phyloP scores from a whole-genome alignment of 2,113 vertebrate species.

The Microtus pennsylvanicus region DNA sequence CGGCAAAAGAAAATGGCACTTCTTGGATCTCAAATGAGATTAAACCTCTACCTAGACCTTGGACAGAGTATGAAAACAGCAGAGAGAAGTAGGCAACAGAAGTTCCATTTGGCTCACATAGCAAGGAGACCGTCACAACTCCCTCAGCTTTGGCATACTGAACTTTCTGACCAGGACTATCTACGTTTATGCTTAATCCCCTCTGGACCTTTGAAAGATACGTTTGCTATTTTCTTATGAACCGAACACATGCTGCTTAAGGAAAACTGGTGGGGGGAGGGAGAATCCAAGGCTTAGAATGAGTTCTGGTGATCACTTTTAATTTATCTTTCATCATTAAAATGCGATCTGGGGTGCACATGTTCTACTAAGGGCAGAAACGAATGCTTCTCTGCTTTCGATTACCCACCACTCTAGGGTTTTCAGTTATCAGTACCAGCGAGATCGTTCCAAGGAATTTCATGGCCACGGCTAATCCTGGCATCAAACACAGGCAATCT shows the following conservation, averaged over 20 bases:
- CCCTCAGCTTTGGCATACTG: background rate
- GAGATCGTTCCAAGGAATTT: slow-evolving; percentile 78
- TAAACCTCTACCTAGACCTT: slow-evolving; percentile 5
- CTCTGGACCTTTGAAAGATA: slow-evolving; percentile 21
- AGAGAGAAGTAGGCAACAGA: background rate
- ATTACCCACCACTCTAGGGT: slow-evolving; percentile 68
- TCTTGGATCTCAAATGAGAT: slow-evolving; percentile 44
- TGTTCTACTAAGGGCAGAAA: slow-evolving; percentile 70
- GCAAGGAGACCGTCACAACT: background rate
- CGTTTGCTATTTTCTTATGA: slow-evolving; percentile 73
- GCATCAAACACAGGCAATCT: slow-evolving; percentile 72
- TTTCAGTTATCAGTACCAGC: slow-evolving; percentile 76
- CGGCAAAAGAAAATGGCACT: background rate
- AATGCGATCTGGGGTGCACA: slow-evolving; percentile 73
- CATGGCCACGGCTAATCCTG: slow-evolving; percentile 70
- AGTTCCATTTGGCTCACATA: background rate
- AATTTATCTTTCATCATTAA: slow-evolving; percentile 78
- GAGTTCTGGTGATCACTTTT: slow-evolving; percentile 78
- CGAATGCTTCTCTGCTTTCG: slow-evolving; percentile 65
- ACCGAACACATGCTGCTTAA: slow-evolving; percentile 18
- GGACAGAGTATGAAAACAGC: slow-evolving; percentile 1
- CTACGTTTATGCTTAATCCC: background rate
- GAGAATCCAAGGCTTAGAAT: slow-evolving; percentile 70
- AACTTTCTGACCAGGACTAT: slow-evolving; percentile 47
- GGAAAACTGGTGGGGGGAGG: slow-evolving; percentile 35